Percentiles rank a stretch among this genome's conserved stretches.
Conservation (phyloP, 37 sponge, comb jelly and placozoan species). For the Axinella damicornis region DNA sequence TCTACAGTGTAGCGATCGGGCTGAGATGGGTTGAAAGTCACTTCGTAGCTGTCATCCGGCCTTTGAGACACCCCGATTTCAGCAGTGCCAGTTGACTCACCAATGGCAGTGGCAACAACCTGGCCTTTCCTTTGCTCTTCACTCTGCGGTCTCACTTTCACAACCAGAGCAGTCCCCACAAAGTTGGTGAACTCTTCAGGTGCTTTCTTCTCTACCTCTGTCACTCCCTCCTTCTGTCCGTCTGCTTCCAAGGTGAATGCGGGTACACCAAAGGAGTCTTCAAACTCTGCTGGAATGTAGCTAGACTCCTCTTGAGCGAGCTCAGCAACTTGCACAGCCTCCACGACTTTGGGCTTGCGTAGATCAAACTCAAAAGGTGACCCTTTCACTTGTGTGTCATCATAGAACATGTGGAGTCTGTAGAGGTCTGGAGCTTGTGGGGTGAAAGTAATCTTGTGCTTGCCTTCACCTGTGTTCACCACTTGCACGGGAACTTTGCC, state of each 20-base stretch:
- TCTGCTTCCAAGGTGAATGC: too few relatives aligned
- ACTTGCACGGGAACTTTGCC: slow-evolving; percentile 48
- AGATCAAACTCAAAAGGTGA: too few relatives aligned
- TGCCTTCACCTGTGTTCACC: slow-evolving; percentile 1
- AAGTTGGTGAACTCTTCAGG: slow-evolving; percentile 5
- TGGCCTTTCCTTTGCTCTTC: slow-evolving; percentile 13
- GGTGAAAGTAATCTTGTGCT: slow-evolving; percentile 31
- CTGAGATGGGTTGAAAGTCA: slow-evolving; percentile 56
- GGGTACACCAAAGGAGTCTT: too few relatives aligned
- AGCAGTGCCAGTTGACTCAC: slow-evolving; percentile 34
- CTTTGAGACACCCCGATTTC: not conserved
- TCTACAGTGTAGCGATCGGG: slow-evolving; percentile 66
- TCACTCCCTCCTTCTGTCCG: too few relatives aligned
- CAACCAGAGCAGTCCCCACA: slow-evolving; percentile 24
- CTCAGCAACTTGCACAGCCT: too few relatives aligned
- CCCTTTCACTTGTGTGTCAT: too few relatives aligned
- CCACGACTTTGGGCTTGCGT: too few relatives aligned
- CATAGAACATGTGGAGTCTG: slow-evolving; percentile 23
- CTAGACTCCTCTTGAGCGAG: too few relatives aligned
- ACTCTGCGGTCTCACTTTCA: slow-evolving; percentile 15
- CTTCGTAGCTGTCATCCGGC: slow-evolving; percentile 20
- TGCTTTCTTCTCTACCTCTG: too few relatives aligned
- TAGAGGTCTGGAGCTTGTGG: slow-evolving; percentile 43
- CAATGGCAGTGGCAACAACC: slow-evolving; percentile 42
- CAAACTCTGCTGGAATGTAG: too few relatives aligned